phyloP scores from a whole-genome alignment of 2,113 vertebrate genomes.

The Oenanthe oenanthe region DNA sequence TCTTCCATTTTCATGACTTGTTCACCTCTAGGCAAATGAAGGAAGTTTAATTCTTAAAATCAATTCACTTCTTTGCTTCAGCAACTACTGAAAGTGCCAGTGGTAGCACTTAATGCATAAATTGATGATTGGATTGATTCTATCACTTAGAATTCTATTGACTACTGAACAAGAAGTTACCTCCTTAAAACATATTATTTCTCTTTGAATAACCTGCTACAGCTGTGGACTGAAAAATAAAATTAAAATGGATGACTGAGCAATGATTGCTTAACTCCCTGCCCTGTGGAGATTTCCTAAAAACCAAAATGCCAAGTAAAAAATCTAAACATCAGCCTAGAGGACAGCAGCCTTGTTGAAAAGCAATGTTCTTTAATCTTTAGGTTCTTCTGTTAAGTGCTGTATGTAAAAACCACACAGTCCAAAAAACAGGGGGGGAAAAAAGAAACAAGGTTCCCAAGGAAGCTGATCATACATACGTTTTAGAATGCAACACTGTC shows the following conservation, averaged over 20 bases:
- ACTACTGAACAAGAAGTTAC: neutral
- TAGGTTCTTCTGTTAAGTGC: neutral
- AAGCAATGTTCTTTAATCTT: neutral
- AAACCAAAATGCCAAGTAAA: neutral
- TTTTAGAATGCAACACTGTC: neutral
- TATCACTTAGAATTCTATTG: neutral
- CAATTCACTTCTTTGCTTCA: neutral
- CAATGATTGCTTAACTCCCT: neutral
- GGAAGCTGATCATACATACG: neutral
- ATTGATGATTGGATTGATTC: neutral
- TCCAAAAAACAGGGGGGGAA: neutral
- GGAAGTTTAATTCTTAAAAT: slow-evolving; percentile 17
- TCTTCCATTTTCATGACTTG: neutral
- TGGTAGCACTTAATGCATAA: neutral
- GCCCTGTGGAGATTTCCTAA: neutral
- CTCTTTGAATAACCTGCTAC: neutral
- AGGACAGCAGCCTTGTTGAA: neutral
- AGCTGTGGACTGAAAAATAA: neutral
- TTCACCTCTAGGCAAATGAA: neutral
- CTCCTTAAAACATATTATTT: neutral
- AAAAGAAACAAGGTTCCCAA: neutral
- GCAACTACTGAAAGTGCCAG: neutral
- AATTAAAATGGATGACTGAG: neutral
- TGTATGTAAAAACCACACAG: neutral
- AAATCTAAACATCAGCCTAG: neutral